Base-by-base conservation (phyloP, 2,888 invertebrate species). In the Melanostoma mellinum region DNA sequence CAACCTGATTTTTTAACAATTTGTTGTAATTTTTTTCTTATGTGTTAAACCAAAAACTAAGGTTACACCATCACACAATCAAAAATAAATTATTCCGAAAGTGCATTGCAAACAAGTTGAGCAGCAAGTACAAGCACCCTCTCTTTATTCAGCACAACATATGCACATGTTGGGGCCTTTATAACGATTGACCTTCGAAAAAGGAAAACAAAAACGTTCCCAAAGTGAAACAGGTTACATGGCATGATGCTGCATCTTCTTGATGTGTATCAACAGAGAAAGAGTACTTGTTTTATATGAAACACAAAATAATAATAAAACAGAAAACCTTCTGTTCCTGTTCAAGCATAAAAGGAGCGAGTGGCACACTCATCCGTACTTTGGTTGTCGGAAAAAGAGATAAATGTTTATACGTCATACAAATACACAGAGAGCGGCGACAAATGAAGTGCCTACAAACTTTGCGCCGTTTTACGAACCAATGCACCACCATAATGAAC, bases 51-150 rank as follows among this genome's bases (percentile, higher is more conserved):
- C 82, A 33, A 44, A 68, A 78, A 77, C 73, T 82, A 82, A 78
- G 82, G 82, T 73, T 73, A 68, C 58, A 46, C 78, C 56, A 63
- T 63, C 63, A 38, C n/a, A 40, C 68, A 69, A 78, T 82, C 82
- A 65, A 78, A 69, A 61, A 78, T 73, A 73, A 78, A 73, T 65
- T 77, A 82, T 82, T 82, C 82, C 63, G 78, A 82, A 78, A 82
- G 73, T 82, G 68, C 73, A 69, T 42, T 46, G 56, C 36, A 82
- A 82, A 78, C 82, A 69, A 78, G 78, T 82, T 76, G 60, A 38
- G 38, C 61, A 42, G 72, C 56, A 68, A 53, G 67, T 68, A 68
- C 72, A 36, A 46, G 46, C 46, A 10, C 36, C 63, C 80, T 71
- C 75, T 80, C 75, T 68, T 53, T 55, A 52, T 56, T 63, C 69